Conservation (phyloP, 2,797 vertebrate species). For the Chromis chromis region DNA sequence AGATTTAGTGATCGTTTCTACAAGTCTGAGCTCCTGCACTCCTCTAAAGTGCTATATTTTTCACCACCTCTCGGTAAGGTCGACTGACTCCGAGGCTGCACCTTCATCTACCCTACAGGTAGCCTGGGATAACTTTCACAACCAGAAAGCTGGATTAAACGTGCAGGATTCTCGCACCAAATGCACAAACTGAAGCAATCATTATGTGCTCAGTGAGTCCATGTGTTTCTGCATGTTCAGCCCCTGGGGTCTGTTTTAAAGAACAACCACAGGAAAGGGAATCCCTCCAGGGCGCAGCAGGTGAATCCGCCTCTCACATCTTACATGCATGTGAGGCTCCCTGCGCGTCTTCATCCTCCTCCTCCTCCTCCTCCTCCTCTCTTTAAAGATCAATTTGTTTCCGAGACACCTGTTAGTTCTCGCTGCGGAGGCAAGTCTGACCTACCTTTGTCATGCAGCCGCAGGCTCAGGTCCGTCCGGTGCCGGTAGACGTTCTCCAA, state of each 20-base stretch:
- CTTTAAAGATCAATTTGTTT: conserved; percentile 31
- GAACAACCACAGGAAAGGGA: conserved; percentile 7
- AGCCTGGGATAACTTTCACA: conserved; percentile 6
- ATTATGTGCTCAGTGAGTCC: neutral
- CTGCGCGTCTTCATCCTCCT: conserved; percentile 2
- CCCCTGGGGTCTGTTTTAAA: conserved; percentile 1
- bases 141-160: neutral
- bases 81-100: neutral
- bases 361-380: conserved; percentile 1
- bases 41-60: conserved; percentile 19
- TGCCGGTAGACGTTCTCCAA: conserved; percentile 90
- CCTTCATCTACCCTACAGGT: conserved; percentile 11
- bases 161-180: neutral
- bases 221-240: neutral
- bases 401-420: conserved; percentile 70
- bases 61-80: conserved; percentile 7
- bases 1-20: conserved; percentile 9
- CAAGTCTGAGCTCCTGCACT: conserved; percentile 10
- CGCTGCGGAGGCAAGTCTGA: conserved; percentile 46
- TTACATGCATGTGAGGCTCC: conserved; percentile 16
- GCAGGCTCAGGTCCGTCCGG: conserved; percentile 89
- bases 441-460: conserved; percentile 93
- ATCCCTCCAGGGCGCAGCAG: conserved; percentile 24
- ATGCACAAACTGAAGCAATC: neutral
- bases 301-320: conserved; percentile 20